Evolutionary conservation across 2,797 vertebrate genomes (phyloP), one percentile per base, ranked within the genome.

Genomic region (Discoglossus pictus): DNA sequence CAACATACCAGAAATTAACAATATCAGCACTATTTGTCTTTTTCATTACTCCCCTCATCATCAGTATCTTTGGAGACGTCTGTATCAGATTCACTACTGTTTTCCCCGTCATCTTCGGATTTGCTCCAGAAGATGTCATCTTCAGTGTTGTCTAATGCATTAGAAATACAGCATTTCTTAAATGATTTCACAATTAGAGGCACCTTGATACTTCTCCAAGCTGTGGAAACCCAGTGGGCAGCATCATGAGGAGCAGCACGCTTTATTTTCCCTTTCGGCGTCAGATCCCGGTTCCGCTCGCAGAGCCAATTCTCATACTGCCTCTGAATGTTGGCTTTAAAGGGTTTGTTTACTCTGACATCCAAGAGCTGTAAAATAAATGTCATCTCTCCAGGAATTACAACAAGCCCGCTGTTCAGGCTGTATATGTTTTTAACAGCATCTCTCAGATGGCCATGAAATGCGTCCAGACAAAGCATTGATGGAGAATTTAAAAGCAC

Each of bases 281-380:
- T 44, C 42, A 2, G 3, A 16, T 44, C 42, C 42, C 3, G 42
- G 3, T 44, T 44, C 10, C n/a, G 42, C 42, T 20, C 42, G 18
- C 42, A 44, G 17, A 44, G 42, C 10, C 42, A 44, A 6, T 44
- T 44, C 17, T 44, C 42, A 17, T 44, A 44, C 42, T 44, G 2
- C 42, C 17, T 20, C 42, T 44, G 42, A 17, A 44, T 11, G 15
- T 2, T 2, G 2, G 42, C 42, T 44, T 1, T 44, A 17, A 44
- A 44, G 15, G 42, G 42, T 44, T 44, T 44, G 42, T 1, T 44
- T 6, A 44, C 42, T 1, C 42, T 2, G 11, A 44, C 42, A 44
- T 44, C 42, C 42, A 44, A 20, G 15, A 16, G 42, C 42, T 44
- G 15, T 44, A 44, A 44, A 44, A 44, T 16, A 44, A 16, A 44